Evolutionary conservation across 2,113 vertebrate genomes (phyloP), one percentile per base, ranked within the genome.

Genomic region (Eira barbara): DNA sequence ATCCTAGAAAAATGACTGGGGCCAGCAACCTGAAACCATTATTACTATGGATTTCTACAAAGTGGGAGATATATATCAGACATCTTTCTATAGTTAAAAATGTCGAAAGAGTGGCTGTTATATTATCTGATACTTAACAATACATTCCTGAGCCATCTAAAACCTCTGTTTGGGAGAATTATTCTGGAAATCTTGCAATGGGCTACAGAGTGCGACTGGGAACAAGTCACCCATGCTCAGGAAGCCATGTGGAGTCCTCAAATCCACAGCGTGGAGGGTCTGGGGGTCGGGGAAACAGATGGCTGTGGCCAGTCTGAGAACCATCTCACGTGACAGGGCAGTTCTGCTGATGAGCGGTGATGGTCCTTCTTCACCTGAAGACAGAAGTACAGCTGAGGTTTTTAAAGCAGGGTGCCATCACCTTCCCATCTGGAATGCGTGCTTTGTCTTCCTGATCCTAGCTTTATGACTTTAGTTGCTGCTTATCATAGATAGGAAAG

Each of bases 261-360:
- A 1, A 0, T 12, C 79, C 23, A 0, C 34, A 5, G 42, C 31
- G 15, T 63, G 5, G 15, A 27, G 57, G 65, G 57, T 52, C 14
- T 1, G 52, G 52, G 52, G 52, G 52, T 55, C 52, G 1, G 6
- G 15, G 52, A 5, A 5, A 55, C 42, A 52, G 45, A 12, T 7
- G n/a, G 34, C 81, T 49, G 31, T 13, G 20, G 21, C 63, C 20
- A 55, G 36, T 36, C 76, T 21, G 10, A 91, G 47, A 18, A 12
- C 15, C 2, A 0, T 81, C 31, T 65, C 23, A 0, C 25, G 7
- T 36, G 57, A 12, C 57, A 69, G 49, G 49, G 39, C 79, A 80
- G 0, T 76, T 96, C 29, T 87, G 36, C 76, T 95, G 31, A 47
- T 65, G 25, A 1, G 0, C 31, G 0, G 0, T 47, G 4, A 25